phyloP scores from a whole-genome alignment of 1,140 invertebrate species.

The Zaprionus africanus region DNA sequence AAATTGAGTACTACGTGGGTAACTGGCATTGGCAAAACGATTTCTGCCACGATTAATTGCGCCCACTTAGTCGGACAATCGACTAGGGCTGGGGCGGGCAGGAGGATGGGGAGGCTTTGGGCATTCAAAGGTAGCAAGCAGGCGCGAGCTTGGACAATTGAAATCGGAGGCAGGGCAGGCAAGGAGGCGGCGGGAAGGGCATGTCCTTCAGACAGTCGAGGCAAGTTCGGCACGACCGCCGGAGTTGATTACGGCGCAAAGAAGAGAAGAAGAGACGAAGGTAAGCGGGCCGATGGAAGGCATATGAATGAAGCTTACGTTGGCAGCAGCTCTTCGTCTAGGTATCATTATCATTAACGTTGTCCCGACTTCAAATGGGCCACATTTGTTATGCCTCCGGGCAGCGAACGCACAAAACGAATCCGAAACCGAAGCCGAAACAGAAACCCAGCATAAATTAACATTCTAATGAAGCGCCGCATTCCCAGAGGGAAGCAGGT shows the following conservation, averaged over 20 bases:
- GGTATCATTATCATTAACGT: constrained; percentile 29
- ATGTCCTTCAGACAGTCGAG: neutral
- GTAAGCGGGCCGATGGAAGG: neutral
- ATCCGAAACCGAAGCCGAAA: constrained; percentile 4
- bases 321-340: constrained; percentile 3
- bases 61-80: constrained; percentile 14
- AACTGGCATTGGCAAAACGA: constrained; percentile 7
- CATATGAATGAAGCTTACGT: constrained; percentile 19
- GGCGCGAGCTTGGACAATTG: neutral
- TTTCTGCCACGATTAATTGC: constrained; percentile 25
- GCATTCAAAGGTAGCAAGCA: too few species aligned
- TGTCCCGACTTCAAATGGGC: constrained; percentile 27
- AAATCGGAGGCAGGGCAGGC: neutral
- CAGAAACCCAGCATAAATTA: constrained; percentile 24
- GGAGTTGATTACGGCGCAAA: neutral
- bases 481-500: neutral
- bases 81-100: neutral
- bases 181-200: too few species aligned
- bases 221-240: neutral
- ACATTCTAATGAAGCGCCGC: constrained; percentile 46
- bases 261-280: neutral
- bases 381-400: constrained; percentile 22
- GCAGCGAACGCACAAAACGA: neutral
- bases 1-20: neutral
- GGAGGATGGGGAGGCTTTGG: too few species aligned